Base-by-base conservation (phyloP, 2,797 vertebrate species). In the Labroides dimidiatus region DNA sequence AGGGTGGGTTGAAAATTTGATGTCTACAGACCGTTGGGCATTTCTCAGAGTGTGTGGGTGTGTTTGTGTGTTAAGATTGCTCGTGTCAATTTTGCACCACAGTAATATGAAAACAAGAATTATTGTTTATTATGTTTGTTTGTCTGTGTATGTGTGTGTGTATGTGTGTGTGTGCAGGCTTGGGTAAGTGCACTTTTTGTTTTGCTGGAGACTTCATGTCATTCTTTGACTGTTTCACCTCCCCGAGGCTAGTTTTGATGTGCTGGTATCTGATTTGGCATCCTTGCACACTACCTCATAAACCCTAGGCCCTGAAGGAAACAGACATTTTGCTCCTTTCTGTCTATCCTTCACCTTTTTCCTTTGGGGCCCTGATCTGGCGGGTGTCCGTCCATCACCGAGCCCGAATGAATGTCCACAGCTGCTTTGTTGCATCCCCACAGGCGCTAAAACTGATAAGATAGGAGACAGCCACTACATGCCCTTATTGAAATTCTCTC, bases 221-320 rank as follows among this genome's bases (percentile, higher is more conserved):
- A 75, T 77, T 72, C 75, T 58, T 73, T 12, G 57, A 84, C 78
- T 74, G 66, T 56, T 57, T 80, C 64, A 24, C 48, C 51, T 72
- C 74, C 89, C 73, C 2, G 23, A 69, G 87, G 90, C 81, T 20
- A 63, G 55, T 79, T 73, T 48, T 85, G 84, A 88, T 83, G 81
- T 84, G 81, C 60, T 64, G 61, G 55, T 85, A 82, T 92, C 87
- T 87, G 87, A 91, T 87, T 90, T 76, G 72, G 77, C 82, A 52
- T 54, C 60, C 56, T 72, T 75, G 67, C 77, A 64, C 74, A 41
- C 81, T 43, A 62, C 77, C 88, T 90, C 89, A 90, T 87, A 88
- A 87, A 83, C 64, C 59, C 69, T 8, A 55, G 2, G 58, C 81
- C 88, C 90, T 75, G 77, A 64, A 88, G 86, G 75, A 85, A 83